Evolutionary conservation across 1,140 invertebrate genomes (phyloP).

Genomic region (Drosophila bocki): DNA sequence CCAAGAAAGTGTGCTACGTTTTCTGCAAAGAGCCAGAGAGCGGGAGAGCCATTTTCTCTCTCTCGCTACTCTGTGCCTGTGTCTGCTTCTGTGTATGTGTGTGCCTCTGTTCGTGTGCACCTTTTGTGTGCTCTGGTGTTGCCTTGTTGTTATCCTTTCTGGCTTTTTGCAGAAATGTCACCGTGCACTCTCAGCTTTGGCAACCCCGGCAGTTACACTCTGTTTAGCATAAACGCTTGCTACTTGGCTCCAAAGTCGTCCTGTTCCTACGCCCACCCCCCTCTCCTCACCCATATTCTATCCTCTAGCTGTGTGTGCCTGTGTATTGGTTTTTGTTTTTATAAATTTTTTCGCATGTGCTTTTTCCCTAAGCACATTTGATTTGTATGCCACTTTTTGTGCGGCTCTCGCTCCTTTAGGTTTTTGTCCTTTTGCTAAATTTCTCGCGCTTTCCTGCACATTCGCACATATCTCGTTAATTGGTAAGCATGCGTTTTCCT

Average conservation of each 20-base stretch:
- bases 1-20: slow-evolving; percentile 56
- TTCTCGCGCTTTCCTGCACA: slow-evolving; percentile 60
- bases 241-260: slow-evolving; percentile 76
- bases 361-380: slow-evolving; percentile 73
- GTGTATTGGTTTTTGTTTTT: slow-evolving; percentile 73
- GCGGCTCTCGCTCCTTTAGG: not conserved
- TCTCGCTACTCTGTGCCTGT: slow-evolving; percentile 3
- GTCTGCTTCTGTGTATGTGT: not conserved
- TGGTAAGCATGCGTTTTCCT: slow-evolving; percentile 70
- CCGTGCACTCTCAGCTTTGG: slow-evolving; percentile 61
- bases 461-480: slow-evolving; percentile 79
- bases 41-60: not conserved
- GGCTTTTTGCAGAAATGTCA: slow-evolving; percentile 78
- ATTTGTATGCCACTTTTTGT: slow-evolving; percentile 75
- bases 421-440: slow-evolving; percentile 48
- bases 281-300: not conserved
- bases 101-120: slow-evolving; percentile 22
- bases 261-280: slow-evolving; percentile 2
- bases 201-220: slow-evolving; percentile 83
- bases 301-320: slow-evolving; percentile 31
- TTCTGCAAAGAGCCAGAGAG: slow-evolving; percentile 56
- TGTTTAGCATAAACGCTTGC: slow-evolving; percentile 84
- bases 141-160: slow-evolving; percentile 65
- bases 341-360: slow-evolving; percentile 67
- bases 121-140: slow-evolving; percentile 53